Base-by-base conservation (phyloP, 2,113 vertebrate genomes). In the Ceyx margarethae region DNA sequence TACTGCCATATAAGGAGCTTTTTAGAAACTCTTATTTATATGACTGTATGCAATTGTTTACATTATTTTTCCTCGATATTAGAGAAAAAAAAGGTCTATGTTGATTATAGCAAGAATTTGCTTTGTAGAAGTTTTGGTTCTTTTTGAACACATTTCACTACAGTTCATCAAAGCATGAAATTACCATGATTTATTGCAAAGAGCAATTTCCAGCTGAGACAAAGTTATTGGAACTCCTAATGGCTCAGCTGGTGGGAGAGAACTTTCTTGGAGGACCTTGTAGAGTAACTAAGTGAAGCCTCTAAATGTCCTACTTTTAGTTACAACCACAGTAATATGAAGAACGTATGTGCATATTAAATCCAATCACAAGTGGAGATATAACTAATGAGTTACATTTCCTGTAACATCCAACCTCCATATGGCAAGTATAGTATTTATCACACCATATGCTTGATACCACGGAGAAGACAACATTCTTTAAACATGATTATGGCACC, bases 361-460 rank as follows among this genome's bases (percentile, higher is more conserved):
- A 67, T 85, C 57, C 10, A 77, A 51, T 83, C 91, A 68, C 37
- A 60, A 88, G 31, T 78, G 65, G 57, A 90, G 48, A 90, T 80
- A 85, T 11, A 35, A 53, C 26, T 93, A 91, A 95, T 61, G 68
- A 94, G 80, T 90, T 81, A 93, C 66, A 93, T 80, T 93, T 95
- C 91, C 82, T 93, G 68, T 43, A 35, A 29, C 78, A 83, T 53
- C 50, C 61, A 94, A n/a, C 45, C 65, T 86, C 85, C 80, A 86
- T 73, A 62, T 90, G 90, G 57, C 65, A 93, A 82, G 57, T 94
- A 85, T 45, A 53, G 26, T 67, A 65, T 78, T 88, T 88, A 86
- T 68, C 85, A 37, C 9, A 2, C 29, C 80, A 78, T 74, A 50
- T 83, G 79, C 35, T 87, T 90, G 46, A 85, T 87, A 90, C n/a